Conservation (phyloP, 2,113 vertebrate species). For the Perognathus longimembris region DNA sequence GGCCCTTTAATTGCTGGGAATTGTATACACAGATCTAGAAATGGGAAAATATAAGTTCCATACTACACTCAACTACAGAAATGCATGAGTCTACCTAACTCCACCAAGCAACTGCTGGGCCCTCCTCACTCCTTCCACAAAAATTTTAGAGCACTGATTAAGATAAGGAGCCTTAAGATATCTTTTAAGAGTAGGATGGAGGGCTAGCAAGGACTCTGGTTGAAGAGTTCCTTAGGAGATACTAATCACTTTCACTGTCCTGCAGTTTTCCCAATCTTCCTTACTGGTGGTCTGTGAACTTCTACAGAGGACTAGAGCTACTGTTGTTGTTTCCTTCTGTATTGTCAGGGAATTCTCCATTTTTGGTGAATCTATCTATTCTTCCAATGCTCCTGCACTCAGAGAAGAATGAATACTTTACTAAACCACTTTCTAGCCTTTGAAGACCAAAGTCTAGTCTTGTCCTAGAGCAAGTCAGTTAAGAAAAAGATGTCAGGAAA, state of each 20-base stretch:
- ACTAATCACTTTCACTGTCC: neutral
- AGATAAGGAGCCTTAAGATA: neutral
- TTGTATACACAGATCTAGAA: neutral
- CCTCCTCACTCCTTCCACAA: neutral
- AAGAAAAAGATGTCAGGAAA: slow-evolving; percentile 1
- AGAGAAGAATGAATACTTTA: neutral
- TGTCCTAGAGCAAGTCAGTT: neutral
- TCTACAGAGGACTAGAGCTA: neutral
- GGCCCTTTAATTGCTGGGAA: neutral
- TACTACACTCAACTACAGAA: neutral
- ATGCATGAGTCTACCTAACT: neutral
- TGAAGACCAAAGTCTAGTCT: neutral
- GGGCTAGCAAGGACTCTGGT: neutral
- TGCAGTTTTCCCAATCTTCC: neutral
- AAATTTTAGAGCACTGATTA: neutral
- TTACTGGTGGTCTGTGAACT: neutral
- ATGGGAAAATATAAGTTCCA: neutral
- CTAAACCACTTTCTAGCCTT: neutral
- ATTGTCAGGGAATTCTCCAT: slow-evolving; percentile 10
- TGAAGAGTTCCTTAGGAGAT: neutral
- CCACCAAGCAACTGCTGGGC: neutral
- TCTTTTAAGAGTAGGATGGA: neutral
- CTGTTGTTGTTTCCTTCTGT: neutral
- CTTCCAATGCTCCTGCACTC: slow-evolving; percentile 11
- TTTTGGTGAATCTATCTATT: neutral